A percentile compares a stretch with the other conserved stretches of the same genome.
These are phyloP conservation scores for Pangasianodon gigas DNA, from an alignment of 2,113 vertebrate genomes.

Conservation along the genomic window DNA sequence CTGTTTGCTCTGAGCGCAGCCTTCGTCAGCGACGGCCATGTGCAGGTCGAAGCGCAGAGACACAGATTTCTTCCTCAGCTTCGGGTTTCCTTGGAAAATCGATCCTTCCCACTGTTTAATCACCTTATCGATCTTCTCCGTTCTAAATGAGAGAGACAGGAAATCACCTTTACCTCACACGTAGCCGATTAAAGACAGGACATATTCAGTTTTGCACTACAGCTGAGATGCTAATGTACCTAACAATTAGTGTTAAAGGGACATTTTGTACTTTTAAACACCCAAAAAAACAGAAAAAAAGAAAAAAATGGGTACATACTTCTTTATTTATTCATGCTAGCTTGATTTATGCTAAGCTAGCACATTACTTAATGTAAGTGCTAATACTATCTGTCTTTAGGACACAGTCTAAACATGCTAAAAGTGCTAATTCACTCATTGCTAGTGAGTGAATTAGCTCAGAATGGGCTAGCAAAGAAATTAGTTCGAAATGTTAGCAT, in stretches of 20 bases:
- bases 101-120: constrained; percentile 98
- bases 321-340: neutral
- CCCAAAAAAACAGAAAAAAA: too few species aligned
- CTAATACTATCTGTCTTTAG: neutral
- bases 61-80: constrained; percentile 92
- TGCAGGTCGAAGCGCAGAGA: constrained; percentile 96
- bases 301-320: neutral
- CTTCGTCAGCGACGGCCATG: constrained; percentile 86
- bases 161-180: neutral
- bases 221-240: neutral
- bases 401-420: neutral
- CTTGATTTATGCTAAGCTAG: neutral
- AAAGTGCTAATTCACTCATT: neutral
- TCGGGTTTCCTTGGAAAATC: constrained; percentile 96
- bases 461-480: neutral
- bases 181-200: neutral
- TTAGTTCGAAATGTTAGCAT: neutral
- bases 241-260: neutral
- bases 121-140: constrained; percentile 92
- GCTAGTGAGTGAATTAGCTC: too few species aligned
- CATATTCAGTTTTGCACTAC: neutral
- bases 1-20: constrained; percentile 77
- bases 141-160: constrained; percentile 70
- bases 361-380: neutral
- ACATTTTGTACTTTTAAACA: too few species aligned